Percentiles rank a stretch among this genome's conserved stretches.
Evolutionary conservation across 2,113 vertebrate genomes (phyloP).

Genomic region (Tragelaphus scriptus): DNA sequence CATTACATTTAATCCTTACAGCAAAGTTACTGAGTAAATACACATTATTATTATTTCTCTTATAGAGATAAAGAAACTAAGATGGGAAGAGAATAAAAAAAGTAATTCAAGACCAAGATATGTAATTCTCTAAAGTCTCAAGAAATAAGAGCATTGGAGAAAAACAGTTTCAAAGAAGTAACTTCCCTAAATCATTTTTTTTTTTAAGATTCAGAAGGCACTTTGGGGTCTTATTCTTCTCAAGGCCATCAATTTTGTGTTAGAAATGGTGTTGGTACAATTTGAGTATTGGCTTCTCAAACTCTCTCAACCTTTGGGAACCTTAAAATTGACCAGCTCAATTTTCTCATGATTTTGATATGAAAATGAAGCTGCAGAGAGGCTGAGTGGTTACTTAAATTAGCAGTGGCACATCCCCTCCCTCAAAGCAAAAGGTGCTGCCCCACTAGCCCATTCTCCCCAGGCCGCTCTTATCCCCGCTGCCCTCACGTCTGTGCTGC

Average conservation of each 20-base stretch:
- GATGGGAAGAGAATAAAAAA: background rate
- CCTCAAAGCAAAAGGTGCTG: background rate
- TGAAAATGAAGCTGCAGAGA: background rate
- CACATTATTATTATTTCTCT: background rate
- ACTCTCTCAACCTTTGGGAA: background rate
- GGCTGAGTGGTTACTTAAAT: fast-evolving
- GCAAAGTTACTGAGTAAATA: background rate
- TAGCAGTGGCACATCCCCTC: fast-evolving
- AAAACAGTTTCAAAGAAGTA: background rate
- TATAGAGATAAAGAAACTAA: background rate
- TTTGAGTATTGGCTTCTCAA: background rate
- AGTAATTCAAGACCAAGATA: background rate
- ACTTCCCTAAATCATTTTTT: background rate
- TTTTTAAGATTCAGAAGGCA: background rate
- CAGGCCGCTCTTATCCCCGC: fast-evolving
- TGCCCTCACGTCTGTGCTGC: background rate
- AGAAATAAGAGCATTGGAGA: background rate
- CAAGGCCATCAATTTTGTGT: background rate
- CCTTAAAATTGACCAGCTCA: background rate
- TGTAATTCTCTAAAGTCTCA: background rate
- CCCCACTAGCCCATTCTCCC: fast-evolving
- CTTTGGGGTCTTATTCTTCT: background rate
- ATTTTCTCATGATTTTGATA: background rate
- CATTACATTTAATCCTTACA: background rate
- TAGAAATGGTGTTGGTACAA: background rate